Percentiles rank a stretch among this genome's conserved stretches.
These are phyloP conservation scores for Phodopus roborovskii DNA, from an alignment of 2,113 vertebrate species.

Conservation along the genomic window DNA sequence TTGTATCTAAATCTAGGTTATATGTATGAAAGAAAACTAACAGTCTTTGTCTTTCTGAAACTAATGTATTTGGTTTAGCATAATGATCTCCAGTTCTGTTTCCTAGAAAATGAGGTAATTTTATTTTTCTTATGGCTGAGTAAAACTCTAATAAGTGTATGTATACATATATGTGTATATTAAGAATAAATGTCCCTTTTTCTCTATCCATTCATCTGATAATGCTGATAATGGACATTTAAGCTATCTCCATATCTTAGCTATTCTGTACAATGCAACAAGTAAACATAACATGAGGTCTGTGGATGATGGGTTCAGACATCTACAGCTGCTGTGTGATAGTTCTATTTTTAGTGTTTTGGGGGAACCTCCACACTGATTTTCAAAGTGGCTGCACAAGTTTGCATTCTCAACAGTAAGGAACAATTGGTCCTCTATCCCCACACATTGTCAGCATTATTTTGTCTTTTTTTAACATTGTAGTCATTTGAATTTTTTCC, in stretches of 20 bases:
- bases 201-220: background rate
- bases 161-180: background rate
- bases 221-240: background rate
- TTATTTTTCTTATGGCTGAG: background rate
- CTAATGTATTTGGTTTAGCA: background rate
- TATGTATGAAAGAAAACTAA: background rate
- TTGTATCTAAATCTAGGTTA: background rate
- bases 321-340: background rate
- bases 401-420: background rate
- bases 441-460: background rate
- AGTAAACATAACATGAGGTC: too few relatives aligned
- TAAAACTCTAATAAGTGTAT: background rate
- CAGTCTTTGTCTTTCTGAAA: background rate
- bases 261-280: background rate
- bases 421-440: too few relatives aligned
- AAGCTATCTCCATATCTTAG: background rate
- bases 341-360: background rate
- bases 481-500: background rate
- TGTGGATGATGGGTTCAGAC: background rate
- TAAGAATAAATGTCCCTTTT: background rate
- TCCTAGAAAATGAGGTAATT: background rate
- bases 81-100: background rate
- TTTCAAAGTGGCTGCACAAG: background rate
- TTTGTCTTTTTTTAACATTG: background rate
- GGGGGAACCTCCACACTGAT: background rate